These are phyloP conservation scores for Oncorhynchus mykiss DNA, from an alignment of 2,113 vertebrate species.

Conservation along the genomic window DNA sequence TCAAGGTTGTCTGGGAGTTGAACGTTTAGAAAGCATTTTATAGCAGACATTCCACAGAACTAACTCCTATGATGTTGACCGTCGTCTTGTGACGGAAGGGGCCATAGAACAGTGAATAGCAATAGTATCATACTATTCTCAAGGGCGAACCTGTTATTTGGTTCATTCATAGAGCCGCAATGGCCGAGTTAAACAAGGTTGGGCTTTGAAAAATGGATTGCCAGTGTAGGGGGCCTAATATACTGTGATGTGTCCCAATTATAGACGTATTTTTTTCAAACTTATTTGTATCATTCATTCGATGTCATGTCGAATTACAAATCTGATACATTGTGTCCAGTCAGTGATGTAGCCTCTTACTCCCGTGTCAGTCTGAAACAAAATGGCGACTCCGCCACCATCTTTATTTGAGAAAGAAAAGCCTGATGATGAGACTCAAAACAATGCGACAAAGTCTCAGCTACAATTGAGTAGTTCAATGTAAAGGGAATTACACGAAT, in stretches of 20 bases:
- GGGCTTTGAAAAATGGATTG: neutral
- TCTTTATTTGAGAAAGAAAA: conserved; percentile 62
- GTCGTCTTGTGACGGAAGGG: neutral
- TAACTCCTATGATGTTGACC: neutral
- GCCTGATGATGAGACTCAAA: too few relatives aligned
- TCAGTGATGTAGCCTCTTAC: neutral
- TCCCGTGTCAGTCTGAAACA: conserved; percentile 24
- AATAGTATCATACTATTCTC: neutral
- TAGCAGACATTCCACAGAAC: neutral
- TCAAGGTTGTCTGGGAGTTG: neutral
- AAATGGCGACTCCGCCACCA: conserved; percentile 70
- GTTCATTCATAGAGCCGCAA: neutral
- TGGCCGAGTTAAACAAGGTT: neutral
- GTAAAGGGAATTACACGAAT: too few relatives aligned
- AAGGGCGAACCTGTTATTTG: neutral
- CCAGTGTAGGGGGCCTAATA: neutral
- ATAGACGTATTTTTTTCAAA: too few relatives aligned
- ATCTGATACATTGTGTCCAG: conserved; percentile 3
- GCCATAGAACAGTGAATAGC: neutral
- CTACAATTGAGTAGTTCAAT: too few relatives aligned
- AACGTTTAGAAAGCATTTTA: neutral
- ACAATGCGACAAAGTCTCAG: too few relatives aligned
- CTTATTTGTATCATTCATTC: neutral
- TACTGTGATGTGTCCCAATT: neutral
- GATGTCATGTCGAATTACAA: neutral